Base-by-base conservation (phyloP, 2,888 invertebrate species). In the Tanytarsus gracilentus region DNA sequence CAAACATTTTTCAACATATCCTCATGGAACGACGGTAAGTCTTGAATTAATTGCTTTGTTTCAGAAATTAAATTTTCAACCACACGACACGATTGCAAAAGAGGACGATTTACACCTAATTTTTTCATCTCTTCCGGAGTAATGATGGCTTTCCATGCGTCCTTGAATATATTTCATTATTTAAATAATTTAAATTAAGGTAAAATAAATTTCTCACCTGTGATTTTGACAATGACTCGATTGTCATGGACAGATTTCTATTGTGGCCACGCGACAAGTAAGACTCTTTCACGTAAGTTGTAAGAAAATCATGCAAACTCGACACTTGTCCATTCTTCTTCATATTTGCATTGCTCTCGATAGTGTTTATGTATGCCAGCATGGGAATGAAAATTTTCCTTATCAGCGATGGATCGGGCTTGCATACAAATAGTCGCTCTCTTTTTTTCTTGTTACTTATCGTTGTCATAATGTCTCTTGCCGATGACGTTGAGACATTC, bases 241-340 rank as follows among this genome's bases (percentile, higher is more conserved):
- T 83, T 29, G 74, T 74, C 62, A 72, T 62, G 64, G 73, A 71
- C 36, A 74, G 66, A 66, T 72, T 72, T 49, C 71, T 70, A 66
- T 80, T 80, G 67, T 84, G 85, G 61, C 87, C 83, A 63, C 88
- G 82, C 63, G 86, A 87, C 64, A 90, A 79, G 75, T 92, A 96
- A 6, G 86, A 86, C 66, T 89, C 86, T 65, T 87, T 86, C 23
- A 95, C 86, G 73, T 93, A 91, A 70, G 91, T 87, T 50, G 85
- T 83, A 61, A 96, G 76, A 73, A 93, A 95, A 64, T 83, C 83
- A 68, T 90, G 86, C 61, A 95, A 77, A 2, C 86, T 85, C 69
- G 89, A 89, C 48, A 85, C 78, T 66, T 78, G 78, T 16, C 79
- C 79, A 23, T 79, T 73, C 66, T 78, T 71, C 67, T 71, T 80